These are phyloP conservation scores for Kobus ellipsiprymnus DNA, from an alignment of 2,113 vertebrate genomes.

Conservation along the genomic window DNA sequence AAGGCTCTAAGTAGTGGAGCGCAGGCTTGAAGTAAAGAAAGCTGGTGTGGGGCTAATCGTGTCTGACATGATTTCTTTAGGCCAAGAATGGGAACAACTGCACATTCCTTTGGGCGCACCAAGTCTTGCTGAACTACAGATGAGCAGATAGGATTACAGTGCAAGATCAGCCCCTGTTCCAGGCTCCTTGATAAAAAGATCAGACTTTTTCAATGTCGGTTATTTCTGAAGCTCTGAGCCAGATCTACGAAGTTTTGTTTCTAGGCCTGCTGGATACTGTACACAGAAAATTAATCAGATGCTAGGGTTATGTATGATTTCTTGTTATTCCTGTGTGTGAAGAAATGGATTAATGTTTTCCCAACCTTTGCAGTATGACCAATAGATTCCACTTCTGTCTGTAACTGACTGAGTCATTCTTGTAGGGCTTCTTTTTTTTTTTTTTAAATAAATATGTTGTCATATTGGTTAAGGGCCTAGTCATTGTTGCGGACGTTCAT, in stretches of 20 bases:
- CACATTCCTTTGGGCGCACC: background rate
- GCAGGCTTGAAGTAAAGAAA: background rate
- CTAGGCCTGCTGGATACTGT: background rate
- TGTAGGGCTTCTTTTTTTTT: background rate
- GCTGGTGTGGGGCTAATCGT: background rate
- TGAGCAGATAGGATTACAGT: conserved; percentile 11
- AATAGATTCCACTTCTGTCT: conserved; percentile 73
- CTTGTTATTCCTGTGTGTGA: conserved; percentile 70
- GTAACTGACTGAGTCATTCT: conserved; percentile 74
- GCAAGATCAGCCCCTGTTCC: background rate
- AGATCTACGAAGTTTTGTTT: background rate
- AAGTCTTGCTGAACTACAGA: background rate
- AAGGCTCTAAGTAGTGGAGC: background rate
- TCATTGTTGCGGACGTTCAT: conserved; percentile 68
- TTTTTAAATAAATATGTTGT: conserved; percentile 70
- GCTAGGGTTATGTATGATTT: conserved; percentile 47
- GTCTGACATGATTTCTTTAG: background rate
- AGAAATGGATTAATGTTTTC: conserved; percentile 70
- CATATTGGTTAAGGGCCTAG: conserved; percentile 73
- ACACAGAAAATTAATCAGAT: conserved; percentile 31
- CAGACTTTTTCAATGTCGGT: background rate
- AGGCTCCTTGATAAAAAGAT: background rate
- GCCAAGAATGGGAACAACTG: background rate
- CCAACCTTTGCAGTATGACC: conserved; percentile 70
- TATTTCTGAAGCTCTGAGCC: conserved; percentile 29